Evolutionary conservation across 2,888 invertebrate species (phyloP), one percentile per base, ranked within the genome.

Genomic region (Corbicula japonica): DNA sequence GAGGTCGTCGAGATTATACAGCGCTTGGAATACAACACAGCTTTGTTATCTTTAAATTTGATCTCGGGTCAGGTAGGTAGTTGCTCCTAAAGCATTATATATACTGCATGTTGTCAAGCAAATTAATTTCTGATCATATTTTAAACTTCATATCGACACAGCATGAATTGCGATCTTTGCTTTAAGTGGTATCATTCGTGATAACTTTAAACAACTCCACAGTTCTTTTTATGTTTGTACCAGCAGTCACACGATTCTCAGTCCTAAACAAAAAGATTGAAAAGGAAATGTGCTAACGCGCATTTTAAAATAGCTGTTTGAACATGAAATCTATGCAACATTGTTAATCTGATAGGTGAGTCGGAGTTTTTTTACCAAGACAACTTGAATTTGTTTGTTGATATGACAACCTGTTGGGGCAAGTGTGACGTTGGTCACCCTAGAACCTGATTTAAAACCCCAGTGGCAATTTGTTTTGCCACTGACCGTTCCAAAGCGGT

Each of bases 21-120:
- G 60, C 46, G 4, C 26, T 80, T 2, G 80, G 69, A 28, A 5
- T 80, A 0, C 44, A 68, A 21, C 28, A 50, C 3, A 72, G 68
- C n/a, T 69, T 65, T 46, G n/a, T 80, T n/a, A 35, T 76, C 1
- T 63, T 76, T 21, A 62, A 35, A 35, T 80, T 56, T 44, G 60
- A 80, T 32, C 60, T 80, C 2, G 80, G 80, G 0, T 80, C 80
- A 60, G 78, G 78, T 78, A 58, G 21, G 23, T 5, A 3, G 4
- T 23, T 50, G 23, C 28, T 41, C 10, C 41, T 12, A 12, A 12
- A 41, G 10, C 18, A 41, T 41, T 41, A 41, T 41, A 10, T 10
- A 12, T 41, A 41, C 10, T 15, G 15, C 18, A 12, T 41, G 10
- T 41, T 10, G 41, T 41, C 10, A 12, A 12, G 41, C 18, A 10